phyloP scores from a whole-genome alignment of 2,797 vertebrate species.

The Rhinatrema bivittatum region DNA sequence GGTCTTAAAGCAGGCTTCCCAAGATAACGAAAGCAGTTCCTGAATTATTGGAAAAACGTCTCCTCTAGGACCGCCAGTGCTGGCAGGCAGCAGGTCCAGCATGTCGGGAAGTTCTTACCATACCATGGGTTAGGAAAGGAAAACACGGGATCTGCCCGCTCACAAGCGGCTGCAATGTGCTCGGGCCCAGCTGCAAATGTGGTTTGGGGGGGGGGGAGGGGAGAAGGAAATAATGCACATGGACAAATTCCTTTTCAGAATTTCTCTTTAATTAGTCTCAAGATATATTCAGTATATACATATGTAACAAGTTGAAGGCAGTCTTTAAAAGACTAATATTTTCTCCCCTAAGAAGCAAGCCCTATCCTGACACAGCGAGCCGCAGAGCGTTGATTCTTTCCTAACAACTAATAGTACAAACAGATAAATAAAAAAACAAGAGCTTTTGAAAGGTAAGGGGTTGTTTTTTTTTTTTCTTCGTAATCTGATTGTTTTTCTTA shows the following conservation, averaged over 20 bases:
- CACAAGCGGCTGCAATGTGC: too few relatives aligned
- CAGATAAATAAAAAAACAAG: not conserved
- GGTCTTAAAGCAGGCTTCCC: too few relatives aligned
- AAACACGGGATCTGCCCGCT: too few relatives aligned
- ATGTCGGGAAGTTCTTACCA: too few relatives aligned
- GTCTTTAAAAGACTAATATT: constrained; percentile 21
- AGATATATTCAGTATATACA: constrained; percentile 3
- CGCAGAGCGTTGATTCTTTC: constrained; percentile 7
- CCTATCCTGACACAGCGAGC: constrained; percentile 15
- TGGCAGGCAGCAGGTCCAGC: too few relatives aligned
- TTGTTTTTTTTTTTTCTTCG: not conserved
- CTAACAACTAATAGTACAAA: not conserved
- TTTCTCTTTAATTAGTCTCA: constrained; percentile 19
- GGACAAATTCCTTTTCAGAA: not conserved
- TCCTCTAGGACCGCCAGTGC: too few relatives aligned
- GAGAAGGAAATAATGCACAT: not conserved
- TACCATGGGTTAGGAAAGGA: too few relatives aligned
- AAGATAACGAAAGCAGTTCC: too few relatives aligned
- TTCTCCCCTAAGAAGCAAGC: constrained; percentile 24
- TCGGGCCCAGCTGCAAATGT: too few relatives aligned
- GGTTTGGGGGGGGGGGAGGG: too few relatives aligned
- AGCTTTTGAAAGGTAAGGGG: constrained; percentile 6
- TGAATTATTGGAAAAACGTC: too few relatives aligned
- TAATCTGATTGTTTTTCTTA: not conserved
- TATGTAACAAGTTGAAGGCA: not conserved